Conservation (phyloP, 2,113 vertebrate genomes). For the Pelusios castaneus region DNA sequence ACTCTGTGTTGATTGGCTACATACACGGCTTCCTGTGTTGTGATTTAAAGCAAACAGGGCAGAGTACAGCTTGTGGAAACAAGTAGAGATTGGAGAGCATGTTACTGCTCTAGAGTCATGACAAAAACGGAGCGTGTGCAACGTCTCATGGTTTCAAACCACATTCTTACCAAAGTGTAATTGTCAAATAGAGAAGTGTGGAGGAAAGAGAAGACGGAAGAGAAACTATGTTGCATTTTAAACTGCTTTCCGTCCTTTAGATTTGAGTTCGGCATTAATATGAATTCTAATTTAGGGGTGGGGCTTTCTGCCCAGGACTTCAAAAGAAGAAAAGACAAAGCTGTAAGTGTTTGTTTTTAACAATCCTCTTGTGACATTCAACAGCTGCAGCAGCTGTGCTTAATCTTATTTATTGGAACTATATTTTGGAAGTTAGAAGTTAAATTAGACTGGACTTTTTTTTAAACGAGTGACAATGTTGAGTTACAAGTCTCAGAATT, state of each 20-base stretch:
- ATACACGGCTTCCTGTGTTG: conserved; percentile 83
- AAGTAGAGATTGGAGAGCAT: conserved; percentile 31
- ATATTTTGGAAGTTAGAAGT: fast-evolving
- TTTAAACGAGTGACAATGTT: neutral
- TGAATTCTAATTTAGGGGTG: conserved; percentile 36
- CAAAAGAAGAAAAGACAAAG: conserved; percentile 58
- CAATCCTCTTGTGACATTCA: neutral
- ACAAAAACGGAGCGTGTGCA: neutral
- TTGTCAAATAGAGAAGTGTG: conserved; percentile 52
- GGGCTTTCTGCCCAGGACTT: neutral
- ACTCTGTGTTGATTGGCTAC: conserved; percentile 75
- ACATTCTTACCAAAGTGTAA: conserved; percentile 21
- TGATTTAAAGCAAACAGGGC: conserved; percentile 80
- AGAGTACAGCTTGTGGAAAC: neutral
- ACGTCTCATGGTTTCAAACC: conserved; percentile 29
- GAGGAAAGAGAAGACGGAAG: neutral
- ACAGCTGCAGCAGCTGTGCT: neutral
- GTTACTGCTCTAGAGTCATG: neutral
- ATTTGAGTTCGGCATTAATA: conserved; percentile 5
- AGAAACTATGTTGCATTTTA: neutral
- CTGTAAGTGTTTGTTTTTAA: conserved; percentile 62
- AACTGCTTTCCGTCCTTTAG: neutral
- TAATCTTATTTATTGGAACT: neutral
- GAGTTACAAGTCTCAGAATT: too few species aligned
- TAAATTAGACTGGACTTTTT: neutral